Conservation (phyloP, 2,888 invertebrate genomes). For the Colostygia pectinataria region DNA sequence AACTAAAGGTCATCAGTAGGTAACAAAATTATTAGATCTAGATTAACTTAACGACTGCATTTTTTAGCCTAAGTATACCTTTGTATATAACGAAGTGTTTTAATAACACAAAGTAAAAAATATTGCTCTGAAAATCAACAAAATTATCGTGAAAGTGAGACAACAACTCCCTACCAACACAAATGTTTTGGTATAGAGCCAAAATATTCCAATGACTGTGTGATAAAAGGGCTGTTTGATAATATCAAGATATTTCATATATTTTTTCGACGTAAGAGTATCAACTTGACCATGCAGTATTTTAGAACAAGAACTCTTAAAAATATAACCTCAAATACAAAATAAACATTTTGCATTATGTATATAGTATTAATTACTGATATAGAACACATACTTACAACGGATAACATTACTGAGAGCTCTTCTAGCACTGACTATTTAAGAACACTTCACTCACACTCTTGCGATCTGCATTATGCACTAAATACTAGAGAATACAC, state of each 20-base stretch:
- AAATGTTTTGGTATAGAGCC: slow-evolving; percentile 50
- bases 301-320: slow-evolving; percentile 46
- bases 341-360: slow-evolving; percentile 38
- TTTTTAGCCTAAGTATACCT: too few species aligned
- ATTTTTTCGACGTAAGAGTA: slow-evolving; percentile 36
- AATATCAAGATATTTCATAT: slow-evolving; percentile 32
- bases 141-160: slow-evolving; percentile 27
- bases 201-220: slow-evolving; percentile 45
- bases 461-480: slow-evolving; percentile 69
- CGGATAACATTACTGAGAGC: slow-evolving; percentile 69
- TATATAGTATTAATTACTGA: slow-evolving; percentile 44
- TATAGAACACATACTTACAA: slow-evolving; percentile 66
- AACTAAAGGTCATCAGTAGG: too few species aligned
- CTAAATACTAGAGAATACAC: slow-evolving; percentile 60
- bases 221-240: slow-evolving; percentile 48
- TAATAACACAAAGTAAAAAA: not conserved
- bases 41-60: too few species aligned
- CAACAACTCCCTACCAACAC: slow-evolving; percentile 29
- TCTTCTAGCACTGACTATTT: slow-evolving; percentile 75
- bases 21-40: too few species aligned
- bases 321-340: slow-evolving; percentile 75
- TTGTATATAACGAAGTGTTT: not conserved
- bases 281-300: slow-evolving; percentile 37
- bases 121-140: too few species aligned
- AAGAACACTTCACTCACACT: slow-evolving; percentile 77